Base-by-base conservation (phyloP, 2,113 vertebrate genomes). In the Plestiodon gilberti region DNA sequence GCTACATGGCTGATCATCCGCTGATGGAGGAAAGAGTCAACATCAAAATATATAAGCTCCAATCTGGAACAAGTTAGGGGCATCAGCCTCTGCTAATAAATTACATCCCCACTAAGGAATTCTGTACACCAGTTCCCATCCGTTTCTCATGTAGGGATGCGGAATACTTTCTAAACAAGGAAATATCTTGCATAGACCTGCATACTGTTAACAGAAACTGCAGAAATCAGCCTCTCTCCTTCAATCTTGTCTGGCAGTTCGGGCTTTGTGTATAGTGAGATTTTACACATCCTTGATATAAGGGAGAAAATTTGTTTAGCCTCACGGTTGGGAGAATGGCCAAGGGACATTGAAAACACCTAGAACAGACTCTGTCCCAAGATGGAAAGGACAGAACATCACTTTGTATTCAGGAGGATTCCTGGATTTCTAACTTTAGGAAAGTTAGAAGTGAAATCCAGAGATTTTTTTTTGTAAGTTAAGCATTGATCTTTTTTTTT, bases 81-180 rank as follows among this genome's bases (percentile, higher is more conserved):
- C 6, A 67, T 92, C 52, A 0, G 2, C n/a, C 43, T 77, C 78
- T 89, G 84, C 88, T 91, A 74, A 93, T 89, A 86, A 92, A 91
- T 89, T 79, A 89, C 82, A 81, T 77, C 74, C 89, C 82, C 69
- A 40, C 8, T 67, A 83, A 90, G 76, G 87, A 93, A 92, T 87
- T 91, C 91, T 88, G 87, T 90, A 89, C 55, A 87, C 78, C 89
- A 87, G 74, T 82, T 94, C 82, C 90, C 89, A 91, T 35, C 89
- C 80, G 25, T 70, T 82, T 69, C 88, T 90, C 80, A 79, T 80
- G 30, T 82, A 90, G 65, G 78, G 75, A 69, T 86, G 82, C 65
- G 62, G 86, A 52, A 76, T 90, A 76, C 73, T 92, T 89, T 75
- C 30, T 6, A 75, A 85, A 73, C 81, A 85, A 75, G 78, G 14